Evolutionary conservation across 2,113 vertebrate genomes (phyloP), one percentile per base, ranked within the genome.

Genomic region (Anhinga anhinga): DNA sequence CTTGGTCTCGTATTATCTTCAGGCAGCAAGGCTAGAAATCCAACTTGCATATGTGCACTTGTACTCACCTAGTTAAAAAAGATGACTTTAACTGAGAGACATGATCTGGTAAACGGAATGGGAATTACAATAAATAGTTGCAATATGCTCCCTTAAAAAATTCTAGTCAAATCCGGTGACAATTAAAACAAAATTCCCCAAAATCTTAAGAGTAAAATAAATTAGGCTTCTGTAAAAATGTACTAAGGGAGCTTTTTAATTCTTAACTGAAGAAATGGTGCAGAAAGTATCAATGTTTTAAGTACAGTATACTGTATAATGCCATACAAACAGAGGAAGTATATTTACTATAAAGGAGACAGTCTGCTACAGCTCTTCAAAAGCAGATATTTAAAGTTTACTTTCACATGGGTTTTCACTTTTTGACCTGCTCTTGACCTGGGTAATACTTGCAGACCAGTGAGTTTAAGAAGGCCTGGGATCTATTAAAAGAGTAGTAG

Each of bases 401-500:
- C 98, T 98, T 98, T 98, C 98, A 98, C 98, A 98, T 98, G 98
- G 95, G 97, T 98, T 98, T 98, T 98, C 98, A 98, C 98, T 98
- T 98, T 98, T 98, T 99, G 98, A 99, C 98, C 98, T 98, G 98
- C 98, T 98, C 98, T 98, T 98, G 98, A 98, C 98, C 98, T 98
- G 97, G 67, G 97, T 98, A 98, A 97, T 97, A 97, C 97, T 98
- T 98, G 97, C 98, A 98, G 98, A 98, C 98, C 98, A 98, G 97
- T 98, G 97, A 98, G 98, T 98, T 98, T 97, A 97, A 97, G 97
- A 97, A 97, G 98, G 98, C 98, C 99, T 99, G 99, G 98, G 98
- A 99, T 98, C 98, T 98, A 99, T 99, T 99, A 99, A 98, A 98
- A 98, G 98, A 98, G 95, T 98, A 98, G 98, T 99, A 99, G 98